Conservation (phyloP, 2,113 vertebrate species). For the Ranitomeya imitator region DNA sequence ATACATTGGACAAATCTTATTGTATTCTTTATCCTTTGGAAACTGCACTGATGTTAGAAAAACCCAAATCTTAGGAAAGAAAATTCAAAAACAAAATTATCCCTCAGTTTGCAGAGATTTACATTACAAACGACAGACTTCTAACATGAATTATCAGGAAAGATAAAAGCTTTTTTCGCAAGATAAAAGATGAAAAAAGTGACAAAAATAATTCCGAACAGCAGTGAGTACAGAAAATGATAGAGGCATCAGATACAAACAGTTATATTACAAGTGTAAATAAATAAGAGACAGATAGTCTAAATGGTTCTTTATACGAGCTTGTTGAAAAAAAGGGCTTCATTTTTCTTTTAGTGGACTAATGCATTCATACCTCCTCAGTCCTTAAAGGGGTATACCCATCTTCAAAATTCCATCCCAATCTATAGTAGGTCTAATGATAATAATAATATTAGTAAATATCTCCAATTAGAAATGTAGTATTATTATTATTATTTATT, state of each 20-base stretch:
- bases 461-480: too few species aligned
- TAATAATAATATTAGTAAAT: too few species aligned
- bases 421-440: too few species aligned
- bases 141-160: conserved; percentile 19
- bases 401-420: too few species aligned
- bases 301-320: background rate
- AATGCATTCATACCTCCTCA: background rate
- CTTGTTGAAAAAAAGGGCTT: background rate
- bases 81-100: conserved; percentile 9
- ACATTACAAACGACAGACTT: conserved; percentile 35
- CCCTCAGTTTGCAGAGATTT: conserved; percentile 15
- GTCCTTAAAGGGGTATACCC: background rate
- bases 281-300: background rate
- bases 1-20: background rate
- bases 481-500: too few species aligned
- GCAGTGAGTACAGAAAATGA: conserved; percentile 1
- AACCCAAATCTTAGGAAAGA: background rate
- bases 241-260: background rate
- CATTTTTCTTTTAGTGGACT: background rate
- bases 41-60: background rate
- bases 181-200: conserved; percentile 30
- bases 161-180: conserved; percentile 21
- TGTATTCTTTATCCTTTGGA: background rate
- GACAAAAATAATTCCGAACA: background rate
- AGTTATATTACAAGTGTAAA: background rate